Base-by-base conservation (phyloP, 2,888 invertebrate genomes). In the Heliconius cydno region DNA sequence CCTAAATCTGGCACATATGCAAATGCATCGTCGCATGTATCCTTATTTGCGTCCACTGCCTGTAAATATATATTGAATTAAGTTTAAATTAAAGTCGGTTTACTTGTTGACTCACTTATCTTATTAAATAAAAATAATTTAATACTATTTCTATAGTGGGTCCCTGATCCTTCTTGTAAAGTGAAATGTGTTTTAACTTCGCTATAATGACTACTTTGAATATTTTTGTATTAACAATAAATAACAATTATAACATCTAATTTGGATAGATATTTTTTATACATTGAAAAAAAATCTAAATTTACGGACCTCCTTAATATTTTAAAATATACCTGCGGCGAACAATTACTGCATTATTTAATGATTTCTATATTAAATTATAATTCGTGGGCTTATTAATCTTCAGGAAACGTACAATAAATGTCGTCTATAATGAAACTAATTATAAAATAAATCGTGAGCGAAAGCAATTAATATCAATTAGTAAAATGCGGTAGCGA, bases 1-100 rank as follows among this genome's bases (percentile, higher is more conserved):
- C 97, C 97, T 70, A 97, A 91, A 87, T 98, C 98, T 0, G 98
- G 97, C 19, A 97, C 91, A 88, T 98, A 98, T 0, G 97, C 97
- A 86, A 95, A 97, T 0, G 98, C 97, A 82, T 97, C 94, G 77
- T 97, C 96, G 86, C 98, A 98, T 46, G 96, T 96, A n/a, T 96
- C 93, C 52, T 96, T 95, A 73, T 96, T 96, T 1, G 96, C 96
- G 85, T 98, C 98, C 0, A 98, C 96, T 3, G 97, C 91, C 97
- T 97, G 85, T 72, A 94, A 92, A 80, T 7, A 52, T 46, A 5
- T 34, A 2, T 34, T n/a, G 1, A 38, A 68, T 52, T 0, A 22
- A 19, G 0, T 52, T 22, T 6, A 6, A 22, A 22, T 52, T 67
- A 5, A 38, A 0, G 9, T 67, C 10, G 4, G 3, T 38, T 68